Base-by-base conservation (phyloP, 2,888 invertebrate genomes). In the Apeira syringaria region DNA sequence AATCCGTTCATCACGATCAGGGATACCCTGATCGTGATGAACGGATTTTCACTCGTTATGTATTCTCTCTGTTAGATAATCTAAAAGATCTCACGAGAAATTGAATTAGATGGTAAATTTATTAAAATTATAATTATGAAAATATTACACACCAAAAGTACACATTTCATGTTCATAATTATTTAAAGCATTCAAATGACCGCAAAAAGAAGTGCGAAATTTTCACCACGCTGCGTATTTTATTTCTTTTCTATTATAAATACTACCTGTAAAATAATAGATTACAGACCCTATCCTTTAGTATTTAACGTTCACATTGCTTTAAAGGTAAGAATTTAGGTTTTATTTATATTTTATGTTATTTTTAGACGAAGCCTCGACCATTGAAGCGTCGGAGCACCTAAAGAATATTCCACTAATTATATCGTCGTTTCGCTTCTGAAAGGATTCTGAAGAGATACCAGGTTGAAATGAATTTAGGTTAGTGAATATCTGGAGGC, bases 321-420 rank as follows among this genome's bases (percentile, higher is more conserved):
- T 7, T 1, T 2, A 20, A 2, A 5, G 5, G 20, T 2, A 5
- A 20, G 12, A 7, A 13, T 8, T 6, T 4, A 30, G 17, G 6
- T 17, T 68, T 61, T 64, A 64, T 65, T 59, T 68, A 65, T 61
- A 50, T 75, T 74, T 71, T 59, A 65, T 68, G 68, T 75, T 74
- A 72, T 73, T 78, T 76, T 65, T 66, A 62, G 67, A 61, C 62
- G 62, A 7, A 20, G 20, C 8, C 52, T 34, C 20, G 48, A 42
- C 70, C 58, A 78, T 81, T 80, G 73, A 74, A 61, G 66, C 70
- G 59, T 25, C 55, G 60, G 55, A 55, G 56, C 50, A 51, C 51
- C 45, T 59, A 66, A 68, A 69, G 69, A 69, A 66, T 59, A 69
- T 61, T 62, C 40, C 53, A 64, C 55, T 70, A 75, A 73, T 74